Evolutionary conservation across 2,797 vertebrate species (phyloP).

Genomic region (Eremophila alpestris): DNA sequence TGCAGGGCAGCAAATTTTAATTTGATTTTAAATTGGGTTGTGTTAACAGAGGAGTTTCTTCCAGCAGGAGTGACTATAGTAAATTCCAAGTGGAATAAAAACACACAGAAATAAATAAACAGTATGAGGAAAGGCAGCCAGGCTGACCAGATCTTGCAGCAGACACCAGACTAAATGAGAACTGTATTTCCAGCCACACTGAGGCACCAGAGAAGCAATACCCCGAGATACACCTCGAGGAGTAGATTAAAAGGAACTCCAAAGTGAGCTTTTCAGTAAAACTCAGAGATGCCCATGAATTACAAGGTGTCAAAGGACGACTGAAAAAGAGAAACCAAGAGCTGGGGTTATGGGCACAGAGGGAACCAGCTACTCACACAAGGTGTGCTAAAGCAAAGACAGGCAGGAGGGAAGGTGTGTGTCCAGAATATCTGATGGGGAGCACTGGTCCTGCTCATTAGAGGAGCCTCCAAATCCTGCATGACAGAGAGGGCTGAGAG

Average conservation of each 20-base stretch:
- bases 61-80: not conserved
- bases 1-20: not conserved
- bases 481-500: not conserved
- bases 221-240: not conserved
- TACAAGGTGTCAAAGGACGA: not conserved
- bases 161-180: not conserved
- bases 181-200: not conserved
- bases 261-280: not conserved
- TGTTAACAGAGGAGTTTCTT: not conserved
- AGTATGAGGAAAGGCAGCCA: not conserved
- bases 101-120: not conserved
- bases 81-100: not conserved
- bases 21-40: not conserved
- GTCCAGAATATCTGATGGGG: not conserved
- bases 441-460: not conserved
- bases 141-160: not conserved
- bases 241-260: slow-evolving; percentile 17
- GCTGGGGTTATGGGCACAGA: slow-evolving; percentile 1
- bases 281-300: not conserved
- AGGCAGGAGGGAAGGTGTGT: not conserved
- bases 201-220: not conserved
- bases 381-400: not conserved
- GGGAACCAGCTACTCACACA: slow-evolving; percentile 11
- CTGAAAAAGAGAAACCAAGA: slow-evolving; percentile 15
- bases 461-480: not conserved